A percentile compares a stretch with the other conserved stretches of the same genome.
These are phyloP conservation scores for Sitta europaea DNA, from an alignment of 2,113 vertebrate genomes.

Conservation along the genomic window DNA sequence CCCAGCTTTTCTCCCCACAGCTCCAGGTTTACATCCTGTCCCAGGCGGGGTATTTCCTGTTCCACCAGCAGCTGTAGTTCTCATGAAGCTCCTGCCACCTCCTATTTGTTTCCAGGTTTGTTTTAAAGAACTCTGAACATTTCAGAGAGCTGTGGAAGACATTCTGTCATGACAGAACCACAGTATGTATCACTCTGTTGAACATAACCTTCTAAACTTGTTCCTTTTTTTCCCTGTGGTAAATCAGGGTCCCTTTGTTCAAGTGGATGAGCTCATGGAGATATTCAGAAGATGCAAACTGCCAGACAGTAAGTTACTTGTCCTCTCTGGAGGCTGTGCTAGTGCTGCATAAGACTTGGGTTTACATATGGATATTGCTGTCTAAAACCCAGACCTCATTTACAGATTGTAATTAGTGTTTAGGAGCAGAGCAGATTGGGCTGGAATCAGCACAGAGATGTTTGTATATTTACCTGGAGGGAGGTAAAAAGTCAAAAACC, in stretches of 20 bases:
- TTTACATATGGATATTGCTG: neutral
- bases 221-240: neutral
- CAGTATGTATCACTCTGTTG: neutral
- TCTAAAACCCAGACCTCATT: neutral
- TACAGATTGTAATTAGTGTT: neutral
- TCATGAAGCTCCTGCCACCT: slow-evolving; percentile 97
- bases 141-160: neutral
- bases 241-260: slow-evolving; percentile 93
- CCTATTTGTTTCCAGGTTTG: slow-evolving; percentile 93
- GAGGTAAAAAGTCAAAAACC: neutral
- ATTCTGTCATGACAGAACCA: neutral
- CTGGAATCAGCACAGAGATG: neutral
- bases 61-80: slow-evolving; percentile 90
- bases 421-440: neutral
- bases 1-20: slow-evolving; percentile 59
- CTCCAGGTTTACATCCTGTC: slow-evolving; percentile 94
- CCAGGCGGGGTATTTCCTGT: slow-evolving; percentile 97
- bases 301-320: slow-evolving; percentile 89
- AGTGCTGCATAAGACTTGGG: neutral
- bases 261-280: slow-evolving; percentile 98
- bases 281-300: slow-evolving; percentile 93
- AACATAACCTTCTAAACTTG: neutral
- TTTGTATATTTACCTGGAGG: neutral
- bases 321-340: neutral
- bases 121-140: neutral